phyloP scores from a whole-genome alignment of 2,888 invertebrate genomes.

The Tenthredo distinguenda region DNA sequence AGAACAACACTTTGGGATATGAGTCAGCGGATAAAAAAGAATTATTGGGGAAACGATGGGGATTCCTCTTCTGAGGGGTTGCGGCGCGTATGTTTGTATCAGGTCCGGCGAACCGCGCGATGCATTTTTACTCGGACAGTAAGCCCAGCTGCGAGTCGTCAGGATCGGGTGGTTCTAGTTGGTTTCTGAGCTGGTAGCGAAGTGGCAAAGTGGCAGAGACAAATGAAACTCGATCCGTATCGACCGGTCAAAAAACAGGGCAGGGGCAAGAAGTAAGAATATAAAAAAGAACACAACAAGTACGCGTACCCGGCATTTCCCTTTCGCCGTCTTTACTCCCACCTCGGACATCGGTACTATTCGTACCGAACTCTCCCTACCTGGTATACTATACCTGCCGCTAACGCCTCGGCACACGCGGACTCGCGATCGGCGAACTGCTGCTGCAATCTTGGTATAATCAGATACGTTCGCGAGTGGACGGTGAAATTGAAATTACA shows the following conservation, averaged over 20 bases:
- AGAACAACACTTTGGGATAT: neutral
- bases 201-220: constrained; percentile 72
- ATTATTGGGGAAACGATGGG: neutral
- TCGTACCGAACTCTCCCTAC: constrained; percentile 1
- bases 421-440: neutral
- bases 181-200: constrained; percentile 59
- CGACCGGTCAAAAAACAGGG: constrained; percentile 73
- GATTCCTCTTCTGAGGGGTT: neutral
- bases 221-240: constrained; percentile 74
- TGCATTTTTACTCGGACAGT: constrained; percentile 58
- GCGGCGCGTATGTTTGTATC: neutral
- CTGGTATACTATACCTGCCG: neutral
- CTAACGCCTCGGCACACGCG: neutral
- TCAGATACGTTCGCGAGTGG: neutral
- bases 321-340: constrained; percentile 69
- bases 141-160: neutral
- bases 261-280: constrained; percentile 65
- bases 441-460: neutral
- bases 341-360: neutral
- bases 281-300: constrained; percentile 61
- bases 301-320: constrained; percentile 69
- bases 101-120: constrained; percentile 36
- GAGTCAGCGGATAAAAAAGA: too few species aligned
- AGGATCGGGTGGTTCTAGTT: constrained; percentile 2
- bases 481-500: constrained; percentile 12